These are phyloP conservation scores for Penelope pileata DNA, from an alignment of 2,113 vertebrate genomes.

Conservation along the genomic window DNA sequence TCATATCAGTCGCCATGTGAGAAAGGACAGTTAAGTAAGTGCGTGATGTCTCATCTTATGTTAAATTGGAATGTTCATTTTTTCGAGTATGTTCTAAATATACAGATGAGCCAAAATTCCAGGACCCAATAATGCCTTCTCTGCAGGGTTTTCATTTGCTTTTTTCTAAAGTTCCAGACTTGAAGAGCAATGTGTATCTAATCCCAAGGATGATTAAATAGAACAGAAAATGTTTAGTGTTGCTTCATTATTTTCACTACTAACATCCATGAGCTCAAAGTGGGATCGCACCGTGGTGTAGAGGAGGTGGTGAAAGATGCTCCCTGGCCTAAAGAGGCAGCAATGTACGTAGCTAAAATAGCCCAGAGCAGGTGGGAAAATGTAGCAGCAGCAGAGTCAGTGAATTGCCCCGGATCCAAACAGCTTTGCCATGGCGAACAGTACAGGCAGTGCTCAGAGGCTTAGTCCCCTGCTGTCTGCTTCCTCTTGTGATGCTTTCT, in stretches of 20 bases:
- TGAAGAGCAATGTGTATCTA: neutral
- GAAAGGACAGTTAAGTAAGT: neutral
- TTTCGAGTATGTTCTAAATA: neutral
- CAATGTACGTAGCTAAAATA: neutral
- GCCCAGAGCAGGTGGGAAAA: neutral
- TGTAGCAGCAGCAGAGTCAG: neutral
- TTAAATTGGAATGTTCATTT: conserved; percentile 7
- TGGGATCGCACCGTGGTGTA: neutral
- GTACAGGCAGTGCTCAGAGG: neutral
- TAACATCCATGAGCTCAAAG: neutral
- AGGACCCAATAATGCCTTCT: neutral
- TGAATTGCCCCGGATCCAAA: neutral
- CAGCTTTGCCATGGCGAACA: neutral
- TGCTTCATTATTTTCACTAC: neutral
- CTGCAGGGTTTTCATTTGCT: neutral
- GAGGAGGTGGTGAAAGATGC: neutral
- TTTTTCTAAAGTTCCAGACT: neutral
- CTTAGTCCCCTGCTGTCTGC: neutral
- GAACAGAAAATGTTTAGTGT: neutral
- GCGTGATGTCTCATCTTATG: neutral
- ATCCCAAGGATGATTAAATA: neutral
- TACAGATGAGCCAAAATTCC: neutral
- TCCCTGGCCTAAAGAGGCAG: neutral
- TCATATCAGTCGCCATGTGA: neutral
- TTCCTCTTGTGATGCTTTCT: neutral